A percentile compares a stretch with the other conserved stretches of the same genome.
phyloP scores from a whole-genome alignment of 2,113 vertebrate species.

The Channa argus region DNA sequence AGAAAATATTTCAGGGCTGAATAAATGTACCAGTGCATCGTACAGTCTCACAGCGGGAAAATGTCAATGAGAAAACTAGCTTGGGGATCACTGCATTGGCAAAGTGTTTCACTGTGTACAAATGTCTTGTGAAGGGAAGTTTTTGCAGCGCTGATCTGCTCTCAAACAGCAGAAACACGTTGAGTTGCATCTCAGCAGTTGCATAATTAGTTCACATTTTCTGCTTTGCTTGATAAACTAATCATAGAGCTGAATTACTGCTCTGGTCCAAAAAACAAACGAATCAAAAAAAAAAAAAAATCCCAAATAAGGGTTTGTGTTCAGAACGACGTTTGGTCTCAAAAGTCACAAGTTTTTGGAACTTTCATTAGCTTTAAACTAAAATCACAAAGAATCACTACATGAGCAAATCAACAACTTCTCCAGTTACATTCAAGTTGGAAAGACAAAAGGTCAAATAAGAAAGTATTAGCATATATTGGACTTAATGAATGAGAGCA shows the following conservation, averaged over 20 bases:
- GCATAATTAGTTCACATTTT: constrained; percentile 65
- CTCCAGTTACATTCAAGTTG: constrained; percentile 53
- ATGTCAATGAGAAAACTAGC: neutral
- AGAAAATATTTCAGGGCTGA: constrained; percentile 42
- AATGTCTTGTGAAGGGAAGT: neutral
- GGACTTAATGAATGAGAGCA: constrained; percentile 14
- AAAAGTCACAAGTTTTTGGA: constrained; percentile 17
- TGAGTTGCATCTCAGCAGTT: constrained; percentile 41
- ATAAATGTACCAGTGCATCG: constrained; percentile 21
- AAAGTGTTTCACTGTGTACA: neutral
- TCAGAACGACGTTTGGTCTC: constrained; percentile 5
- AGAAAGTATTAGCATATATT: constrained; percentile 31
- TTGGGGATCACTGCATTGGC: constrained; percentile 33
- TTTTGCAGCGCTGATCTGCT: constrained; percentile 42
- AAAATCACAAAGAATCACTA: constrained; percentile 53
- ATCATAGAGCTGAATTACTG: constrained; percentile 18
- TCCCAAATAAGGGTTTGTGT: neutral
- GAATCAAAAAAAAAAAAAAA: neutral
- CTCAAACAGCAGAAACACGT: constrained; percentile 24
- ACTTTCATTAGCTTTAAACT: constrained; percentile 37
- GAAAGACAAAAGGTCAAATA: constrained; percentile 36
- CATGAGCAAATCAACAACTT: constrained; percentile 46
- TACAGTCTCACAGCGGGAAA: neutral
- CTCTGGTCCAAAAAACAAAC: neutral
- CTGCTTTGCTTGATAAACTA: constrained; percentile 25